A percentile compares a stretch with the other conserved stretches of the same genome.
Conservation (phyloP, 2,113 vertebrate genomes). For the Neolamprologus longior region DNA sequence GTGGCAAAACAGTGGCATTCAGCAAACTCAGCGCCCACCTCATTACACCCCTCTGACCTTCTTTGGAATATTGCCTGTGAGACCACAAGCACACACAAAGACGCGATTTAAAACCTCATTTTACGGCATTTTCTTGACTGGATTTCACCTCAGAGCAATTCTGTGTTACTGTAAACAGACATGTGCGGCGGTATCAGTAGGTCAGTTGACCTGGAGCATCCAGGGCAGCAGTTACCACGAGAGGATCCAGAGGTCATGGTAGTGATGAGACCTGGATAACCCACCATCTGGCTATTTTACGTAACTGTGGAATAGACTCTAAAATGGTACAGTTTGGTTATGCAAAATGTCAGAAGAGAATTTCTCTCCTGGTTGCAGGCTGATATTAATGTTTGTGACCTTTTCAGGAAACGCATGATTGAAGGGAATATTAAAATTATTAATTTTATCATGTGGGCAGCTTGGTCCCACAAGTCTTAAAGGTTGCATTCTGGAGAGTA, state of each 20-base stretch:
- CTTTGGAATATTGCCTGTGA: background rate
- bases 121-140: background rate
- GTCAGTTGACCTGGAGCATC: background rate
- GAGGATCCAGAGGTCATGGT: background rate
- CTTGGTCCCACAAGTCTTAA: background rate
- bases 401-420: background rate
- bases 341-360: background rate
- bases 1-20: background rate
- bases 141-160: background rate
- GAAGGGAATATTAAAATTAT: background rate
- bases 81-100: background rate
- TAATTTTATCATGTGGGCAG: background rate
- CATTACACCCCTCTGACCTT: background rate
- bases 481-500: background rate
- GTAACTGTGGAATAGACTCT: background rate
- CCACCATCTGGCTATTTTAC: slow-evolving; percentile 47
- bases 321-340: background rate
- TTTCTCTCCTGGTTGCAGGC: background rate
- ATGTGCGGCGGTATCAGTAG: background rate
- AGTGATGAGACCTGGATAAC: background rate
- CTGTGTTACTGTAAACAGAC: background rate
- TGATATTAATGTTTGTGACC: background rate
- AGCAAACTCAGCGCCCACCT: slow-evolving; percentile 8
- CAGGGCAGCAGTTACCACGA: background rate
- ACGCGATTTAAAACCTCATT: rapidly evolving